Percentiles rank a stretch among this genome's conserved stretches.
These are phyloP conservation scores for Sakesphorus luctuosus DNA, from an alignment of 2,113 vertebrate species.

Conservation along the genomic window DNA sequence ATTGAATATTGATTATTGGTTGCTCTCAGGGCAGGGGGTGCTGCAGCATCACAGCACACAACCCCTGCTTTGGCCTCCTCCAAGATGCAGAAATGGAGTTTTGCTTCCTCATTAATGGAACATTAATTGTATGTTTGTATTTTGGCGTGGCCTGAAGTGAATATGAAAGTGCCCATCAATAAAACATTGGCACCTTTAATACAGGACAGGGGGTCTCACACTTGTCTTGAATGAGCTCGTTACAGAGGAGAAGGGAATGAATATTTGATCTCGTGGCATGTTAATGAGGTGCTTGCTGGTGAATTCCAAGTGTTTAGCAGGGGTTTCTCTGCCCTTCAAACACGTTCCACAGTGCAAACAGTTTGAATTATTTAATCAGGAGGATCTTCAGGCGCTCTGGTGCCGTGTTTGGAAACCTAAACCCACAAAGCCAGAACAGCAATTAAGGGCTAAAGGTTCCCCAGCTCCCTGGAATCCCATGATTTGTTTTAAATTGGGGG, in stretches of 20 bases:
- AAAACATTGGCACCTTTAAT: slow-evolving; percentile 14
- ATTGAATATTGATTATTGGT: background rate
- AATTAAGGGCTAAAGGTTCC: slow-evolving; percentile 41
- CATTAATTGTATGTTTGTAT: slow-evolving; percentile 35
- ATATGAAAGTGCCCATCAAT: slow-evolving; percentile 39
- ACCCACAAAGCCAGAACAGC: slow-evolving; percentile 18
- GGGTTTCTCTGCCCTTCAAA: slow-evolving; percentile 49
- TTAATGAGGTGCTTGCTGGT: slow-evolving; percentile 60
- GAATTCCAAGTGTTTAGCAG: slow-evolving; percentile 62
- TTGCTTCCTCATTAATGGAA: slow-evolving; percentile 31
- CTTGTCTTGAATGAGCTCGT: slow-evolving; percentile 49
- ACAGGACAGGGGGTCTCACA: background rate
- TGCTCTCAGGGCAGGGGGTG: background rate
- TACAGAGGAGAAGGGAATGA: slow-evolving; percentile 39
- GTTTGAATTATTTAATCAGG: slow-evolving; percentile 67
- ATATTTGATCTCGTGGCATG: slow-evolving; percentile 60
- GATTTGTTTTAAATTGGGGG: background rate
- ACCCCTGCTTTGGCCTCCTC: background rate
- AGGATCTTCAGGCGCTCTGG: background rate
- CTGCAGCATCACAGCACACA: background rate
- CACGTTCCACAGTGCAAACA: slow-evolving; percentile 41
- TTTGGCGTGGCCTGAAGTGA: slow-evolving; percentile 42
- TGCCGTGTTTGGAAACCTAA: slow-evolving; percentile 32
- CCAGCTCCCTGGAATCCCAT: background rate
- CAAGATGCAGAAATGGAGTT: background rate